Conservation (phyloP, 2,113 vertebrate species). For the Lontra canadensis region DNA sequence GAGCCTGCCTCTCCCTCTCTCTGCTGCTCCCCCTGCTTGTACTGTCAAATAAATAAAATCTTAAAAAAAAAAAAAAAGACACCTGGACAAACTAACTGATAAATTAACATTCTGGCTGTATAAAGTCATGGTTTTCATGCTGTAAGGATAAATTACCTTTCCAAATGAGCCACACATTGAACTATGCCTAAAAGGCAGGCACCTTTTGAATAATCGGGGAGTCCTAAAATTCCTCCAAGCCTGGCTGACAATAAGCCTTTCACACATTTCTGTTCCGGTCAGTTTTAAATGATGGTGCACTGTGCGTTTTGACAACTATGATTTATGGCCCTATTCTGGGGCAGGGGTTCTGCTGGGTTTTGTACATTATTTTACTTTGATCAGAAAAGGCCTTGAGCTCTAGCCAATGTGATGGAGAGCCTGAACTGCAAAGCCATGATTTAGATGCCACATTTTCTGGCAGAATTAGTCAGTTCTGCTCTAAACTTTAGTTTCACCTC, state of each 20-base stretch:
- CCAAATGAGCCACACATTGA: neutral
- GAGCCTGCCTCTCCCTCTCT: too few species aligned
- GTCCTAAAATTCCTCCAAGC: neutral
- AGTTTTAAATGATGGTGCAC: neutral
- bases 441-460: neutral
- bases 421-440: neutral
- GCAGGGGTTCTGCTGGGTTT: neutral
- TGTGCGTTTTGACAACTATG: neutral
- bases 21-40: too few species aligned
- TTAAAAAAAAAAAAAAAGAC: neutral
- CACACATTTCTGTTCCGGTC: neutral
- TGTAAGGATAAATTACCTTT: neutral
- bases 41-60: too few species aligned
- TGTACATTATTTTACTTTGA: neutral
- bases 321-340: neutral
- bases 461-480: neutral
- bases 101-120: neutral
- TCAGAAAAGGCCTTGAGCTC: neutral
- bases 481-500: neutral
- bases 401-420: neutral
- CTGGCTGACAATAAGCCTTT: neutral
- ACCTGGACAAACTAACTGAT: neutral
- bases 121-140: neutral
- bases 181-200: neutral
- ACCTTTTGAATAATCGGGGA: neutral